These are phyloP conservation scores for Clarias batrachus DNA, from an alignment of 2,113 vertebrate genomes.

Conservation along the genomic window DNA sequence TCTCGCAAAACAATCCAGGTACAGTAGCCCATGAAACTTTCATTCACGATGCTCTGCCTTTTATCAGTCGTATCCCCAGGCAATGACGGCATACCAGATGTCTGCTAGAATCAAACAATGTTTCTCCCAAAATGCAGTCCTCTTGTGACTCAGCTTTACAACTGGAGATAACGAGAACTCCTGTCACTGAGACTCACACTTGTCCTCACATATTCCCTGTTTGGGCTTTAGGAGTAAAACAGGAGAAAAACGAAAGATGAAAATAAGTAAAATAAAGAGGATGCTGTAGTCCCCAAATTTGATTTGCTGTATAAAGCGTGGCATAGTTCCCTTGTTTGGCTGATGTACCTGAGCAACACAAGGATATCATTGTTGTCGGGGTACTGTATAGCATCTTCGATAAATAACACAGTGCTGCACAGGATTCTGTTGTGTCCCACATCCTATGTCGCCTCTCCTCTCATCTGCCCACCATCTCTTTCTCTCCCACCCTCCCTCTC, in stretches of 20 bases:
- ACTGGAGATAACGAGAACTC: conserved; percentile 47
- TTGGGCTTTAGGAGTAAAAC: conserved; percentile 42
- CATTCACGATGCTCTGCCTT: conserved; percentile 48
- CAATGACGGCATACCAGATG: conserved; percentile 52
- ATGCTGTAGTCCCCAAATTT: conserved; percentile 13
- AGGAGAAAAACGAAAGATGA: conserved; percentile 28
- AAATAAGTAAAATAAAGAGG: conserved; percentile 3
- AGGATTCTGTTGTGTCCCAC: conserved; percentile 44
- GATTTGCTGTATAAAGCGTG: conserved; percentile 10
- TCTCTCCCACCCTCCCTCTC: background rate
- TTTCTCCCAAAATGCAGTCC: conserved; percentile 47
- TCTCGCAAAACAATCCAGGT: conserved; percentile 44
- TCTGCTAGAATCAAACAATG: conserved; percentile 50
- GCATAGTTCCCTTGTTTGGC: conserved; percentile 26
- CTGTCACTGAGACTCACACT: conserved; percentile 41
- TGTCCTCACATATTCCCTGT: conserved; percentile 44
- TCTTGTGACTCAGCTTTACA: conserved; percentile 53
- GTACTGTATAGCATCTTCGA: conserved; percentile 35
- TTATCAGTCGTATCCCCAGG: conserved; percentile 50
- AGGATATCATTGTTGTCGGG: conserved; percentile 23
- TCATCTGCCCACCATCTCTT: conserved; percentile 3
- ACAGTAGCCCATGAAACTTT: conserved; percentile 53
- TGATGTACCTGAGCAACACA: conserved; percentile 14
- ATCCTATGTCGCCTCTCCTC: conserved; percentile 23
- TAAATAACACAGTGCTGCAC: conserved; percentile 50